phyloP scores from a whole-genome alignment of 1,140 invertebrate species.

The Aporrectodea caliginosa region DNA sequence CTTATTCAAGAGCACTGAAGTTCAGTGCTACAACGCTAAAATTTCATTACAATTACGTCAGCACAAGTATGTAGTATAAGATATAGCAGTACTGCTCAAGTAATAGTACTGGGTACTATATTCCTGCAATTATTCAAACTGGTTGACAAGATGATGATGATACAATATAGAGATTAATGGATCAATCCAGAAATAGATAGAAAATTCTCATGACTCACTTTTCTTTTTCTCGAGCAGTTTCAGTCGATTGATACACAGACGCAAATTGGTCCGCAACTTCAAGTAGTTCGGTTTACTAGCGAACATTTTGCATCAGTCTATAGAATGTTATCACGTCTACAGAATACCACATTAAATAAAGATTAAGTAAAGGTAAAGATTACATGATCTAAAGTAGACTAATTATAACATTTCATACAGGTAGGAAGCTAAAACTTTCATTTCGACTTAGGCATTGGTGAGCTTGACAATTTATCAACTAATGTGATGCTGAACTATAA shows the following conservation, averaged over 20 bases:
- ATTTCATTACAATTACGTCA: too few species aligned
- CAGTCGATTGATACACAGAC: slow-evolving; percentile 83
- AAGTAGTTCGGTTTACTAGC: slow-evolving; percentile 13
- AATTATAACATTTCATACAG: background rate
- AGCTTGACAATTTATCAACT: background rate
- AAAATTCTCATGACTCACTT: slow-evolving; percentile 47
- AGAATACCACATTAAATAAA: too few species aligned
- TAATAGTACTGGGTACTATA: too few species aligned
- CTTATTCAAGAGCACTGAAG: too few species aligned
- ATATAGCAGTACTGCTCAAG: too few species aligned
- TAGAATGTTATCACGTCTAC: too few species aligned
- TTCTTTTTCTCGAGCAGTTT: slow-evolving; percentile 98
- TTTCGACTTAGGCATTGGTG: background rate
- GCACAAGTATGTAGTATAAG: too few species aligned
- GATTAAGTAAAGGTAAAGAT: too few species aligned
- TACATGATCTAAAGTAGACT: too few species aligned
- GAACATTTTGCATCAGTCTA: background rate
- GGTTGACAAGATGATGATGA: background rate
- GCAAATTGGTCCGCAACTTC: slow-evolving; percentile 93
- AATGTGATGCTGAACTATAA: too few species aligned
- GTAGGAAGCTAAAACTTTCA: background rate
- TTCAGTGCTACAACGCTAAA: too few species aligned
- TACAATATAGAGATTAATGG: background rate
- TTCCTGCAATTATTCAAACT: background rate
- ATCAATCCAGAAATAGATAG: background rate